A percentile compares a stretch with the other conserved stretches of the same genome.
These are phyloP conservation scores for Drosophila arawakana DNA, from an alignment of 1,140 invertebrate species.

Conservation along the genomic window DNA sequence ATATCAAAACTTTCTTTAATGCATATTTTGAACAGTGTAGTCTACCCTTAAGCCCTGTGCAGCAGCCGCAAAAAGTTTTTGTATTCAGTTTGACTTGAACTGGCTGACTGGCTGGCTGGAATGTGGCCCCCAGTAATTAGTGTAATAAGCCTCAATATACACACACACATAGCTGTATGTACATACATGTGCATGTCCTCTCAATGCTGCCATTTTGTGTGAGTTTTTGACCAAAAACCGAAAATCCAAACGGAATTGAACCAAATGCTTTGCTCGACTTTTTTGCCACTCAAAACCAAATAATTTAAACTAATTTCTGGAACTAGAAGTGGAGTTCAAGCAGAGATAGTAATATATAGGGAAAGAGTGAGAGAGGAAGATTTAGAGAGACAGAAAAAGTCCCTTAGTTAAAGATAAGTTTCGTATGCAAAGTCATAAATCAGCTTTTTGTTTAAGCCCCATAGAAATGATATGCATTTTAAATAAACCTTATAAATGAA, in stretches of 20 bases:
- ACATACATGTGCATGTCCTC: constrained; percentile 23
- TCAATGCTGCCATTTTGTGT: constrained; percentile 39
- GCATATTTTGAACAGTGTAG: too few relatives aligned
- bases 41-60: not conserved
- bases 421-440: constrained; percentile 10
- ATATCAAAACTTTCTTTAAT: too few relatives aligned
- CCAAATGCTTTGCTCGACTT: constrained; percentile 23
- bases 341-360: not conserved
- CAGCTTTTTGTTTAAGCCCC: constrained; percentile 13
- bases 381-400: not conserved
- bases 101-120: constrained; percentile 19
- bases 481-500: constrained; percentile 2
- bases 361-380: not conserved
- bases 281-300: constrained; percentile 18
- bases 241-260: constrained; percentile 40
- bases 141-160: constrained; percentile 72
- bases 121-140: constrained; percentile 68
- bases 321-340: not conserved
- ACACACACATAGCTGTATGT: constrained; percentile 7
- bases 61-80: constrained; percentile 66
- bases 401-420: constrained; percentile 4
- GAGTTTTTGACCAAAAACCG: constrained; percentile 28
- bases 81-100: constrained; percentile 14
- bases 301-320: constrained; percentile 15
- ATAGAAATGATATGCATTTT: constrained; percentile 2